Percentiles rank a stretch among this genome's conserved stretches.
phyloP scores from a whole-genome alignment of 2,888 invertebrate genomes.

The Serripes groenlandicus region DNA sequence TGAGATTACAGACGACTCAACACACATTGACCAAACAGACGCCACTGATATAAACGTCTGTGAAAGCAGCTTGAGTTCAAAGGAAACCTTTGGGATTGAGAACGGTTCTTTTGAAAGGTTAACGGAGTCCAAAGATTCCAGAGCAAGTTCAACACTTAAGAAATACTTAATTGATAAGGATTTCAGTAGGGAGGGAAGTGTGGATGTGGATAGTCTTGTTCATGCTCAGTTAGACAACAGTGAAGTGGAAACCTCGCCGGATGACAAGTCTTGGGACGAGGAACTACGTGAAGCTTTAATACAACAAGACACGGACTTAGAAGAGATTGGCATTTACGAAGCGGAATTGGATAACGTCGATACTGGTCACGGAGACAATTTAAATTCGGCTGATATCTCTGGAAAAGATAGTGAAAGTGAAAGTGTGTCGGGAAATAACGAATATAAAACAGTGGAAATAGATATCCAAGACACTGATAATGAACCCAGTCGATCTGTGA shows the following conservation, averaged over 20 bases:
- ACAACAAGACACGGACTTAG: neutral
- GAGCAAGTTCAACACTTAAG: neutral
- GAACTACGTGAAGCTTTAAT: conserved; percentile 29
- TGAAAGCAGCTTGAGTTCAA: too few species aligned
- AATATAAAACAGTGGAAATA: neutral
- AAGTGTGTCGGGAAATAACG: neutral
- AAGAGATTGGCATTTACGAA: neutral
- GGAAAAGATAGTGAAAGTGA: neutral
- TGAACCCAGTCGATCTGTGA: neutral
- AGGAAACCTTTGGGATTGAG: too few species aligned
- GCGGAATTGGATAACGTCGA: neutral
- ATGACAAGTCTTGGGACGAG: conserved; percentile 43
- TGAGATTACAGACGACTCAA: neutral
- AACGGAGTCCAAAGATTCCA: too few species aligned
- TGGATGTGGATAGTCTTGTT: conserved; percentile 11
- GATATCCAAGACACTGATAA: neutral
- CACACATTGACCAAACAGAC: too few species aligned
- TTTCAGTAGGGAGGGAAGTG: conserved; percentile 2
- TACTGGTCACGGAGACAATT: neutral
- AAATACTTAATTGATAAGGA: neutral
- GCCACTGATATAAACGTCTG: too few species aligned
- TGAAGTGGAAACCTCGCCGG: neutral
- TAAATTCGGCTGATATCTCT: neutral
- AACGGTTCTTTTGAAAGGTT: too few species aligned
- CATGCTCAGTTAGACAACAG: conserved; percentile 19